phyloP scores from a whole-genome alignment of 1,140 invertebrate species.

The Subanguina moxae region DNA sequence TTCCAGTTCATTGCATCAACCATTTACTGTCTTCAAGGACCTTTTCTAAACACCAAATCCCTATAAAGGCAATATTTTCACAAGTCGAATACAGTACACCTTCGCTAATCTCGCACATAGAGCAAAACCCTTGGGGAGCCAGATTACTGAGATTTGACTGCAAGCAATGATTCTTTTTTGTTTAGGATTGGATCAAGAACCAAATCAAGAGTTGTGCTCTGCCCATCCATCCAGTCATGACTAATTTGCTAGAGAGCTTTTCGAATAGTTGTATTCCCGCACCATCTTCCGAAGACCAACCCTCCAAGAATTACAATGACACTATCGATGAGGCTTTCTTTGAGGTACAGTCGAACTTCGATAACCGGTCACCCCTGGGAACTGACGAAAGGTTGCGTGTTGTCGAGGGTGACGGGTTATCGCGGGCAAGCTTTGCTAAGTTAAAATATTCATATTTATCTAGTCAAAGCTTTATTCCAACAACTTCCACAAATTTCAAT shows the following conservation, averaged over 20 bases:
- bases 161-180: neutral
- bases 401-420: too few species aligned
- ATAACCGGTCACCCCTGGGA: too few species aligned
- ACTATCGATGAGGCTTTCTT: slow-evolving; percentile 41
- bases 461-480: too few species aligned
- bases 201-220: slow-evolving; percentile 34
- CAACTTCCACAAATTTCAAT: too few species aligned
- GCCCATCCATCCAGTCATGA: slow-evolving; percentile 36
- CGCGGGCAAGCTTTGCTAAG: too few species aligned
- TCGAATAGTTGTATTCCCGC: slow-evolving; percentile 35
- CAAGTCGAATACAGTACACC: too few species aligned
- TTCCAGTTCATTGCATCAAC: slow-evolving; percentile 94
- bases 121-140: too few species aligned
- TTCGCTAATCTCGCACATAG: too few species aligned
- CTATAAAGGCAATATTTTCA: slow-evolving; percentile 21
- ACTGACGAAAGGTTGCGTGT: too few species aligned
- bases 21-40: slow-evolving; percentile 87
- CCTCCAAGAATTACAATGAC: slow-evolving; percentile 19
- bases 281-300: neutral
- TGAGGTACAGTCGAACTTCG: too few species aligned
- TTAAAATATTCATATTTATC: too few species aligned
- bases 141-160: too few species aligned
- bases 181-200: slow-evolving; percentile 41
- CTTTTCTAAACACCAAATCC: slow-evolving; percentile 85
- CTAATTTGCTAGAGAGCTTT: slow-evolving; percentile 37